Conservation (phyloP, 2,797 vertebrate genomes). For the Eremophila alpestris region DNA sequence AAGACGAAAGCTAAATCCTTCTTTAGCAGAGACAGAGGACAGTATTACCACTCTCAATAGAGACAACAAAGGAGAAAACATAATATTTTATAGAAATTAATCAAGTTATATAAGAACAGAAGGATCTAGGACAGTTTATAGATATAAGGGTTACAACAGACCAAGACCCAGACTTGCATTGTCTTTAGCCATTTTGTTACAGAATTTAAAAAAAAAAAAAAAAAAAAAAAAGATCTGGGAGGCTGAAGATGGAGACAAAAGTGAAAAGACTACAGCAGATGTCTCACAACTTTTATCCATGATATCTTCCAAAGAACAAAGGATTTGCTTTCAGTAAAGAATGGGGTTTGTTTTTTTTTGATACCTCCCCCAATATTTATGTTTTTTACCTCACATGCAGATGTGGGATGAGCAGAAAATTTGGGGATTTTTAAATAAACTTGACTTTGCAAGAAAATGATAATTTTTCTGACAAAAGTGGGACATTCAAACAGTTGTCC, state of each 20-base stretch:
- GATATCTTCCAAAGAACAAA: background rate
- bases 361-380: background rate
- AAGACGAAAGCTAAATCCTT: background rate
- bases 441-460: background rate
- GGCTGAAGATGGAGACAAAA: background rate
- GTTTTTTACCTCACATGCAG: background rate
- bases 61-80: background rate
- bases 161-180: background rate
- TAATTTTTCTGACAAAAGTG: background rate
- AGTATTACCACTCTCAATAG: background rate
- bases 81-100: background rate
- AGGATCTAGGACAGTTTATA: background rate
- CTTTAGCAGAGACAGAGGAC: background rate
- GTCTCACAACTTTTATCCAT: background rate
- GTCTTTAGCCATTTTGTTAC: background rate
- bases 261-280: background rate
- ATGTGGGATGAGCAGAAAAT: background rate
- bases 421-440: background rate
- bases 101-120: background rate
- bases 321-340: background rate
- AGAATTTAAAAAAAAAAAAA: background rate
- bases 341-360: fast-evolving
- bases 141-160: background rate
- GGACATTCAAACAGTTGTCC: background rate
- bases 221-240: fast-evolving